A percentile compares a stretch with the other conserved stretches of the same genome.
Evolutionary conservation across 2,113 vertebrate genomes (phyloP).

Genomic region (Zosterops hypoxanthus): DNA sequence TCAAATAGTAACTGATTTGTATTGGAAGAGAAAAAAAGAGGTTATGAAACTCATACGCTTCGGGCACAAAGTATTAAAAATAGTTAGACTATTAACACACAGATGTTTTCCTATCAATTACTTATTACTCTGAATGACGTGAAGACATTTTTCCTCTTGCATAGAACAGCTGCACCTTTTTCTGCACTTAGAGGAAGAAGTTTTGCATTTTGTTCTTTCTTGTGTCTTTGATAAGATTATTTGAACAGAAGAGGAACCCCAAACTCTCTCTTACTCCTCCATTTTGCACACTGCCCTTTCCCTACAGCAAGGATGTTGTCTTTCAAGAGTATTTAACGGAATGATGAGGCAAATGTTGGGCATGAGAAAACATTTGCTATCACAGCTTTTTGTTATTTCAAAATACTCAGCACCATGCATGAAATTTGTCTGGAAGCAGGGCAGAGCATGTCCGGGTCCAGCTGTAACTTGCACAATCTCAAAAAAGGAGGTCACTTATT

Average conservation of each 20-base stretch:
- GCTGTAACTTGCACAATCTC: not conserved
- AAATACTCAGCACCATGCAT: not conserved
- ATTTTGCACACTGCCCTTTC: not conserved
- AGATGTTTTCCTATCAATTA: not conserved
- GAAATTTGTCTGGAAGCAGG: not conserved
- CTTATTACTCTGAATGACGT: not conserved
- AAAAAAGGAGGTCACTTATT: not conserved
- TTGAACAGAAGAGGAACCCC: not conserved
- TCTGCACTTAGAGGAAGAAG: not conserved
- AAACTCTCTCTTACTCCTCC: not conserved
- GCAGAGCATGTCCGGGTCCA: not conserved
- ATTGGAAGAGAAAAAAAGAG: not conserved
- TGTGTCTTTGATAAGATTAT: not conserved
- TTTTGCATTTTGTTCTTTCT: not conserved
- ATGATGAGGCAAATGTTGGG: not conserved
- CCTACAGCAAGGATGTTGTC: not conserved
- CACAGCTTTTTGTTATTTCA: not conserved
- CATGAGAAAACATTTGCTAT: not conserved
- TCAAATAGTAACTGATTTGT: not conserved
- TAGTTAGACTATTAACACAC: not conserved
- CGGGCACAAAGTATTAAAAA: not conserved
- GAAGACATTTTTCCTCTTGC: not conserved
- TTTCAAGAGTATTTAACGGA: not conserved
- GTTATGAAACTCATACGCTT: not conserved
- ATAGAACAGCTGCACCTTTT: not conserved